Conservation (phyloP, 2,888 invertebrate genomes). For the Priapulus caudatus region DNA sequence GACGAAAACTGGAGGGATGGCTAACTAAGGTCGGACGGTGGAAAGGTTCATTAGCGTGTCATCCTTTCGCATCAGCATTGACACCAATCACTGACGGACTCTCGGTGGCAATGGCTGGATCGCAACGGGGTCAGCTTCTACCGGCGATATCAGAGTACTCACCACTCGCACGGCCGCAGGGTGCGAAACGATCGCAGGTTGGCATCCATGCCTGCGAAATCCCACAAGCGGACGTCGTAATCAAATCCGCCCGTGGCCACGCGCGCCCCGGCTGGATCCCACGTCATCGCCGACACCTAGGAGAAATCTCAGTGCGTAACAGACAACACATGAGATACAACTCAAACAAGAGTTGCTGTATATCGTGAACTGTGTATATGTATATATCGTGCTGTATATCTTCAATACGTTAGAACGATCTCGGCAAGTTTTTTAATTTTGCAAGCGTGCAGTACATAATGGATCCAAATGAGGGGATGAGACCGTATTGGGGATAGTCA, state of each 20-base stretch:
- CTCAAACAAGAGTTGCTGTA: neutral
- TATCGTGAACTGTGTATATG: no score
- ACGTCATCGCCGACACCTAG: constrained; percentile 59
- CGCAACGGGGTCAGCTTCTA: no score
- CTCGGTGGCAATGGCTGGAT: no score
- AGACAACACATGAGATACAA: neutral
- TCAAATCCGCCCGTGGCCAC: constrained; percentile 82
- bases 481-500: no score
- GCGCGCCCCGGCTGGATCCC: constrained; percentile 87
- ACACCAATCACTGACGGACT: no score
- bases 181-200: constrained; percentile 79
- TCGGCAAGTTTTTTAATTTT: neutral
- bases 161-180: constrained; percentile 80
- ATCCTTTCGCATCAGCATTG: no score
- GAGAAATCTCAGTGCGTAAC: neutral
- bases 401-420: no score
- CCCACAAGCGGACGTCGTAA: constrained; percentile 94
- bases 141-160: constrained; percentile 19
- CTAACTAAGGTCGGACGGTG: no score
- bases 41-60: no score
- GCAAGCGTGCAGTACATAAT: neutral
- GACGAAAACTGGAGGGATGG: no score
- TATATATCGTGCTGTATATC: no score
- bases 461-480: neutral
- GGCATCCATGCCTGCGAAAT: constrained; percentile 96